Conservation (phyloP, 2,113 vertebrate species). For the Amblyornis subalaris region DNA sequence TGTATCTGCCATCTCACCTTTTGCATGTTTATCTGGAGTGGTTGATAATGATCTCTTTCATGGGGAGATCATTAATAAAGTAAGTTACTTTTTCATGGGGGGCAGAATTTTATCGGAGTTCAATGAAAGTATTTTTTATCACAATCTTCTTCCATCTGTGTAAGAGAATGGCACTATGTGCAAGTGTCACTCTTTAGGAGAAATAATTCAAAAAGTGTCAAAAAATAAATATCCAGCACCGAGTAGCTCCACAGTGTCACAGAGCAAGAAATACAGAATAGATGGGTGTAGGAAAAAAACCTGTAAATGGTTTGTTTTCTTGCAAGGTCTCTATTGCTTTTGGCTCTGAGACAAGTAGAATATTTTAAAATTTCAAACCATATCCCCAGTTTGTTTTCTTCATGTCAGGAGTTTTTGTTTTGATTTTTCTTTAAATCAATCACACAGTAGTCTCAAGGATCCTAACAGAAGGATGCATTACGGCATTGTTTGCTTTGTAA, state of each 20-base stretch:
- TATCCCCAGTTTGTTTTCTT: background rate
- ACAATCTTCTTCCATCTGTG: background rate
- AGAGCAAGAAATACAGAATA: background rate
- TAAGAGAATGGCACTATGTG: too few species aligned
- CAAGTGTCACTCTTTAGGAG: background rate
- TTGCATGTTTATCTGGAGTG: conserved; percentile 26
- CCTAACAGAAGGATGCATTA: background rate
- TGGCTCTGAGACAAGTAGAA: background rate
- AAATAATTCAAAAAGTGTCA: background rate
- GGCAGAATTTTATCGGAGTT: background rate
- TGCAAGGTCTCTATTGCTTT: background rate
- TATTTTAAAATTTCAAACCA: background rate
- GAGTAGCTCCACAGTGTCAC: background rate
- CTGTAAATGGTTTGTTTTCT: background rate
- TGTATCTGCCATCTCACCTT: conserved; percentile 43
- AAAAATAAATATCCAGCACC: background rate
- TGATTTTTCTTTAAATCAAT: background rate
- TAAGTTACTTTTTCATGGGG: conserved; percentile 4
- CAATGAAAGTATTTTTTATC: background rate
- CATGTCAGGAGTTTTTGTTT: background rate
- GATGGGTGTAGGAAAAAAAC: background rate
- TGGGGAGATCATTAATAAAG: background rate
- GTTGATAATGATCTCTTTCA: conserved; percentile 32
- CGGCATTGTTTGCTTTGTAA: background rate
- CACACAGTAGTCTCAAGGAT: background rate